Evolutionary conservation across 2,797 vertebrate species (phyloP).

Genomic region (Hirundo rustica): DNA sequence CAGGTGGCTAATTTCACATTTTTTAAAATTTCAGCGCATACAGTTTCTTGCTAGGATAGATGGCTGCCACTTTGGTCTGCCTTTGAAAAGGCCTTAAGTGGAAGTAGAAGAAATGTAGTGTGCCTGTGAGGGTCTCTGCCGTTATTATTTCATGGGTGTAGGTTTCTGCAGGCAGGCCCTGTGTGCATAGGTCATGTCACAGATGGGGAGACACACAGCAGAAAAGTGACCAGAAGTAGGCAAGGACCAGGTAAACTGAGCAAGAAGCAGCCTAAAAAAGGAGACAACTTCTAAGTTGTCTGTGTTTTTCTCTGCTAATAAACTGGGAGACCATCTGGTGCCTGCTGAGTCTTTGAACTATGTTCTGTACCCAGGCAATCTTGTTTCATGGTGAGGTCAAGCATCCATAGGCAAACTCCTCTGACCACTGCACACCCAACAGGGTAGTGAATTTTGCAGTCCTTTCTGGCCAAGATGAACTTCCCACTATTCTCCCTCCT

Average conservation of each 20-base stretch:
- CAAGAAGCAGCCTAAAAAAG: neutral
- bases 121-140: neutral
- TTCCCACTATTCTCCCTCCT: neutral
- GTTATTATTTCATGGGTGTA: neutral
- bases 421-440: neutral
- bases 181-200: accelerated
- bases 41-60: neutral
- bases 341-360: neutral
- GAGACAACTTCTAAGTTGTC: neutral
- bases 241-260: neutral
- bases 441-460: neutral
- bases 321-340: neutral
- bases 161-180: neutral
- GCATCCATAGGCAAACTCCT: neutral
- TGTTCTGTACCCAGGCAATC: neutral
- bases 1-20: neutral
- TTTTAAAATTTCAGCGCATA: neutral
- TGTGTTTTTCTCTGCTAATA: neutral
- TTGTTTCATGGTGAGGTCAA: neutral
- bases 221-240: neutral
- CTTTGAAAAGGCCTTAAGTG: neutral
- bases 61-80: neutral
- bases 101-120: neutral
- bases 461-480: neutral
- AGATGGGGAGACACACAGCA: neutral